Evolutionary conservation across 2,888 invertebrate genomes (phyloP).

Genomic region (Laspeyria flexula): DNA sequence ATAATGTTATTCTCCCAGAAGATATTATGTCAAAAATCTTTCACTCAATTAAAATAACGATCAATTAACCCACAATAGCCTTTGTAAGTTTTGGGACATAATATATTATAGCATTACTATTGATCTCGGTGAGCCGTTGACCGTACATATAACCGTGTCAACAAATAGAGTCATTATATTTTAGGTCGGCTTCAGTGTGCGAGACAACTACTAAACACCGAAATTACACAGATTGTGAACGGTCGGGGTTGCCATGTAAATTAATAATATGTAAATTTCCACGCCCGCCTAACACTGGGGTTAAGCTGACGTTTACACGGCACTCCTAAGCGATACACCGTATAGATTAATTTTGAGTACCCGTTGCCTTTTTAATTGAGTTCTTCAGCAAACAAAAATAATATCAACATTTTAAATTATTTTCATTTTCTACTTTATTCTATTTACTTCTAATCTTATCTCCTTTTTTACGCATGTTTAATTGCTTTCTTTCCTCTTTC

Average conservation of each 20-base stretch:
- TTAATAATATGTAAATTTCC: constrained; percentile 84
- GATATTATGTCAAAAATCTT: background rate
- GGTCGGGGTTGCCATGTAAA: constrained; percentile 72
- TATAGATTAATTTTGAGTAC: constrained; percentile 58
- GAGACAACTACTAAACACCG: constrained; percentile 69
- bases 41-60: background rate
- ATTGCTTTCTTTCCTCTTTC: too few relatives aligned
- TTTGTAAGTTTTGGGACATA: constrained; percentile 4
- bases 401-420: too few relatives aligned
- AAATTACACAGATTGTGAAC: constrained; percentile 80
- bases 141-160: constrained; percentile 30
- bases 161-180: constrained; percentile 45
- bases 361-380: constrained; percentile 50
- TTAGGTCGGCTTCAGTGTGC: constrained; percentile 16
- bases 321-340: constrained; percentile 51
- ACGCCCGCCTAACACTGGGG: constrained; percentile 55
- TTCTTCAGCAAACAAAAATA: constrained; percentile 40
- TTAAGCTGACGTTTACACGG: constrained; percentile 61
- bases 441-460: too few relatives aligned
- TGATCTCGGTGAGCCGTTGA: constrained; percentile 7
- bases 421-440: too few relatives aligned
- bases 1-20: background rate
- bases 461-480: too few relatives aligned
- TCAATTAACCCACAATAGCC: constrained; percentile 3
- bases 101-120: background rate